phyloP scores from a whole-genome alignment of 2,888 invertebrate genomes.

The Polydrusus tereticollis region DNA sequence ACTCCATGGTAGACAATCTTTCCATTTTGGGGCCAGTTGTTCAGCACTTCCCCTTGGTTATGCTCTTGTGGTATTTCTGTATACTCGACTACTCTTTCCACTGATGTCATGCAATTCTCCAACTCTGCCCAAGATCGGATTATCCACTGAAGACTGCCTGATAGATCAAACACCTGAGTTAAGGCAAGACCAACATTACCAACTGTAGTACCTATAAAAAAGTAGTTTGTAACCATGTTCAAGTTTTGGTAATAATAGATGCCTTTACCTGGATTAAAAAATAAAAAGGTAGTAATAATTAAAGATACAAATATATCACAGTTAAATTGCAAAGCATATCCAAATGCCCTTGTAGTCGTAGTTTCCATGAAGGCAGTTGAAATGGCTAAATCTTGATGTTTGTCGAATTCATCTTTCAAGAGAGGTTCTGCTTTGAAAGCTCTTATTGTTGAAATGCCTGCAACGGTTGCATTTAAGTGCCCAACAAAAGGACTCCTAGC shows the following conservation, averaged over 20 bases:
- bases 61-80: conserved; percentile 66
- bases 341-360: conserved; percentile 53
- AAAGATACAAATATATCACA: conserved; percentile 50
- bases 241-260: background rate
- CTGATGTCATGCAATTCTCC: conserved; percentile 86
- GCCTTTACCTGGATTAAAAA: conserved; percentile 31
- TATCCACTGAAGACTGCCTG: conserved; percentile 74
- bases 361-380: conserved; percentile 57
- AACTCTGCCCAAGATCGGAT: conserved; percentile 86
- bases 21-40: conserved; percentile 80
- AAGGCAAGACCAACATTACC: conserved; percentile 72
- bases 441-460: conserved; percentile 80
- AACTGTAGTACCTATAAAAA: conserved; percentile 50
- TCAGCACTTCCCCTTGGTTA: conserved; percentile 67
- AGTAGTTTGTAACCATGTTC: background rate
- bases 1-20: conserved; percentile 76
- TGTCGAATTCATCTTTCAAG: conserved; percentile 73
- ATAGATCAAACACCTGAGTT: conserved; percentile 83
- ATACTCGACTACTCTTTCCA: conserved; percentile 78
- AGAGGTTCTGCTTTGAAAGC: conserved; percentile 75
- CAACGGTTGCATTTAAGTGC: conserved; percentile 78
- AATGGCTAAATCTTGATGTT: conserved; percentile 68
- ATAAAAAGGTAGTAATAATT: conserved; percentile 47
- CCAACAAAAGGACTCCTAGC: conserved; percentile 83
- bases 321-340: conserved; percentile 55